Conservation (phyloP, 92 coral and sea anemone species). For the Phenganax marumi region DNA sequence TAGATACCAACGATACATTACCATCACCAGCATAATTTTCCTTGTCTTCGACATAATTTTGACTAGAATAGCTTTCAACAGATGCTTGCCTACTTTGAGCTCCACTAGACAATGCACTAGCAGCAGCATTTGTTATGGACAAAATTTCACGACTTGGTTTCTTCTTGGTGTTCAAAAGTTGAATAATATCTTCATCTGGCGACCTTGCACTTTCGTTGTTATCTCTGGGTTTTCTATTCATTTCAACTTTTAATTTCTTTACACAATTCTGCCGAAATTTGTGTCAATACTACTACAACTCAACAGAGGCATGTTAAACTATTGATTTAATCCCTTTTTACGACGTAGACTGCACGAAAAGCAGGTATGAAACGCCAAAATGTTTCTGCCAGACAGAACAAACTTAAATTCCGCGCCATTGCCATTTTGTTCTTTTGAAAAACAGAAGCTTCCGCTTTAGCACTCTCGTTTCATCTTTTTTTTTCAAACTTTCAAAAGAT, state of each 20-base stretch:
- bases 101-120: conserved; percentile 64
- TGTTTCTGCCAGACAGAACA: neutral
- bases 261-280: neutral
- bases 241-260: neutral
- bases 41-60: conserved; percentile 28
- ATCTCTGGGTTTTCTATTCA: neutral
- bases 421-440: conserved; percentile 19
- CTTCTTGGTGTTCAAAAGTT: conserved; percentile 42
- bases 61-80: conserved; percentile 18
- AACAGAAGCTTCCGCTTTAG: conserved; percentile 10
- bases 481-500: neutral
- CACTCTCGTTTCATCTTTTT: neutral
- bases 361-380: neutral
- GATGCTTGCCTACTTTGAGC: conserved; percentile 13
- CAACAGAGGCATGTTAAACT: neutral
- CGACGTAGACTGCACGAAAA: neutral
- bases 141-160: conserved; percentile 67
- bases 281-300: neutral
- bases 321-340: neutral
- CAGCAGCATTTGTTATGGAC: conserved; percentile 85
- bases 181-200: conserved; percentile 19
- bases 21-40: conserved; percentile 9
- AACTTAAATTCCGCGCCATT: conserved; percentile 34
- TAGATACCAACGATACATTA: conserved; percentile 23
- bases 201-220: neutral